Conservation (phyloP, 1,140 invertebrate genomes). For the Copidosoma floridanum region DNA sequence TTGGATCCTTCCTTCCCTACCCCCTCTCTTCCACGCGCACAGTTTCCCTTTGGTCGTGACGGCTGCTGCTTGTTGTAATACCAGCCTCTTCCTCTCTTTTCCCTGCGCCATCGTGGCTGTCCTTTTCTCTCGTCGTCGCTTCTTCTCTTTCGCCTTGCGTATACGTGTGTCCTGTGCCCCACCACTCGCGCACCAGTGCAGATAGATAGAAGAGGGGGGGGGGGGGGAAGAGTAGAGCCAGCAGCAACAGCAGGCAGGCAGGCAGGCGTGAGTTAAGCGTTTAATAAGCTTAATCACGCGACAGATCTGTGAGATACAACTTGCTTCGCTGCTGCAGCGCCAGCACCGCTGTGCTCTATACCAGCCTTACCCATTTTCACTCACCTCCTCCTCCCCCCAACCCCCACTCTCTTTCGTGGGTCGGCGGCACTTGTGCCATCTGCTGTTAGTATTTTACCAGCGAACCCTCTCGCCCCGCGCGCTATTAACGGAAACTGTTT, state of each 20-base stretch:
- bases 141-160: neutral
- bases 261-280: slow-evolving; percentile 53
- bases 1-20: neutral
- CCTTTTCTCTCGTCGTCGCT: neutral
- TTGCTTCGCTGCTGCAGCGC: slow-evolving; percentile 21
- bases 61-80: no score
- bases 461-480: slow-evolving; percentile 39
- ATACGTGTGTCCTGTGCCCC: neutral
- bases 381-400: neutral
- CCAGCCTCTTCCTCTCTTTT: no score
- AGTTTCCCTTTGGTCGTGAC: no score
- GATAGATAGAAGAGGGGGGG: slow-evolving; percentile 3
- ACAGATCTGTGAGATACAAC: slow-evolving; percentile 56
- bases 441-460: slow-evolving; percentile 57
- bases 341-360: slow-evolving; percentile 18
- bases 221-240: slow-evolving; percentile 8
- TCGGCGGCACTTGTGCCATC: slow-evolving; percentile 44
- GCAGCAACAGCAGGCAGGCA: no score
- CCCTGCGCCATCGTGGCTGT: no score
- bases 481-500: slow-evolving; percentile 55
- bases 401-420: no score
- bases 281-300: slow-evolving; percentile 59
- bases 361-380: slow-evolving; percentile 14
- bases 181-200: neutral
- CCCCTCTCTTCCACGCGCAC: neutral